Base-by-base conservation (phyloP, 2,888 invertebrate species). In the Ormyrus pomaceus region DNA sequence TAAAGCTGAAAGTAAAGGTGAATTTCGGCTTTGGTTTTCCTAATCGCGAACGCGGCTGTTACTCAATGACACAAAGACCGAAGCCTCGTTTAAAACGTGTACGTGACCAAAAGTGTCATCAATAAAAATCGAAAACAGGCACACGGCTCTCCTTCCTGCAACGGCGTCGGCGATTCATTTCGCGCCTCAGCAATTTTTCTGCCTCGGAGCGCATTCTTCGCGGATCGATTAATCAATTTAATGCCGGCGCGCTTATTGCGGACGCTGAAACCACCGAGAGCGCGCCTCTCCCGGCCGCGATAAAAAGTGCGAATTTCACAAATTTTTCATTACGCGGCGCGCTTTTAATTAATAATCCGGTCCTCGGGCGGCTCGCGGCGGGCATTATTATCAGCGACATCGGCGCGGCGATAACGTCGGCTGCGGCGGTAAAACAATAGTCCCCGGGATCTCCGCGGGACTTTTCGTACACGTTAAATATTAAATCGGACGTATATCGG, bases 301-400 rank as follows among this genome's bases (percentile, higher is more conserved):
- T 19, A 64, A 76, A 77, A 77, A 77, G 58, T 51, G 65, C 56
- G 58, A 65, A 77, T 77, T 77, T 77, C 56, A 59, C 77, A 65
- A 77, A 77, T 71, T 77, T 62, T 71, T 64, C 51, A 65, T 65
- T 62, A 77, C n/a, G 6, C 48, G 1, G 2, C n/a, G 19, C 19
- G n/a, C n/a, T n/a, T n/a, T 19, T n/a, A 70, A 77, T 71, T 71
- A 65, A 77, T 69, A 62, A 46, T 50, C 56, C 62, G 2, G 19
- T 2, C 19, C 19, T 19, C 19, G 19, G 19, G 19, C 19, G 45
- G 51, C 68, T 46, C 55, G 51, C 48, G 64, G 11, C 48, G n/a
- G n/a, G 19, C 62, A 62, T 70, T 77, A 77, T 77, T 64, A 77
- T 77, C 77, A 64, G 13, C 77, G 19, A 58, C 19, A 13, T 64